phyloP scores from a whole-genome alignment of 2,888 invertebrate species.

The Cistogaster globosa region DNA sequence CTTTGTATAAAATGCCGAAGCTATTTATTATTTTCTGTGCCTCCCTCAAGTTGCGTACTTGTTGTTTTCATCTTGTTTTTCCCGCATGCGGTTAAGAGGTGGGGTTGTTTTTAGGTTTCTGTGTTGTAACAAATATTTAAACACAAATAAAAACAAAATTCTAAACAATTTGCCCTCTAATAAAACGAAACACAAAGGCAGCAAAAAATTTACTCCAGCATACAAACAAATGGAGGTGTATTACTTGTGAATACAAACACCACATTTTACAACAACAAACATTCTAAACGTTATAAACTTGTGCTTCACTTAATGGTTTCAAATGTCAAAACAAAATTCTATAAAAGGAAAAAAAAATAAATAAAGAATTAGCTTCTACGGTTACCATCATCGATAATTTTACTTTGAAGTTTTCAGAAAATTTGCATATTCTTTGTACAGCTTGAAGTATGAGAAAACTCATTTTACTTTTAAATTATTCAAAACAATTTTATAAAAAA shows the following conservation, averaged over 20 bases:
- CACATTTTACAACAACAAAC: not conserved
- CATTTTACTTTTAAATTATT: not conserved
- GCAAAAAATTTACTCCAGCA: not conserved
- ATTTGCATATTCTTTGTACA: slow-evolving; percentile 11
- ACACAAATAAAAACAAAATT: not conserved
- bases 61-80: not conserved
- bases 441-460: not conserved
- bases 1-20: slow-evolving; percentile 34
- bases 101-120: not conserved
- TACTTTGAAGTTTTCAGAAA: slow-evolving; percentile 18
- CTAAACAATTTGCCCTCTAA: slow-evolving; percentile 39
- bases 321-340: not conserved
- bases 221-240: slow-evolving; percentile 14
- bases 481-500: not conserved
- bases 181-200: slow-evolving; percentile 2
- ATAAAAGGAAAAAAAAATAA: not conserved
- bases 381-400: slow-evolving; percentile 4
- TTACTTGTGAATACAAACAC: slow-evolving; percentile 21
- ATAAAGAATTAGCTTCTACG: not conserved
- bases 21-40: slow-evolving; percentile 34
- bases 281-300: slow-evolving; percentile 6
- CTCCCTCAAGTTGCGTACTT: slow-evolving; percentile 4
- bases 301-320: slow-evolving; percentile 33
- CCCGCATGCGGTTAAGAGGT: not conserved
- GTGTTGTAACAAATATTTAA: slow-evolving; percentile 7